phyloP scores from a whole-genome alignment of 2,888 invertebrate species.

The Calameuta idolon region DNA sequence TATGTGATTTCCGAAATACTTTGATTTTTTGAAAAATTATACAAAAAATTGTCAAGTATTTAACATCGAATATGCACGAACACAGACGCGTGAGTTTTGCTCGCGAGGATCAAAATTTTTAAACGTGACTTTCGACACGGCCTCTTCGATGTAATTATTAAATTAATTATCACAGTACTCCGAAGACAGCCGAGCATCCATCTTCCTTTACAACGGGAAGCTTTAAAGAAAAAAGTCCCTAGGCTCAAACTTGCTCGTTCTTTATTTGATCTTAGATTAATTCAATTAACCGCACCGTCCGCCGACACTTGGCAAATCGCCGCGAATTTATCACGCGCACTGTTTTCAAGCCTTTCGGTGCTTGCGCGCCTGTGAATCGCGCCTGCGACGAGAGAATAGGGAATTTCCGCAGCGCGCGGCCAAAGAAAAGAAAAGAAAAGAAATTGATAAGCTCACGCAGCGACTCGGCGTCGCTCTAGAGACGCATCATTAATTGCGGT shows the following conservation, averaged over 20 bases:
- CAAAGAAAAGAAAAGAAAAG: neutral
- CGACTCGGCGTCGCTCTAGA: neutral
- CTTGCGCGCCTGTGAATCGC: neutral
- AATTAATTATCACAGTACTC: neutral
- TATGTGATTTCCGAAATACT: neutral
- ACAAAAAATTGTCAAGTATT: neutral
- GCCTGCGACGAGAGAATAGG: neutral
- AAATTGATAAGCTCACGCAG: neutral
- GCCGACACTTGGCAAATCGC: constrained; percentile 21
- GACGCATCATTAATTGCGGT: neutral
- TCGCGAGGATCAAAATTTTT: neutral
- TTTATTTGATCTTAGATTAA: constrained; percentile 18
- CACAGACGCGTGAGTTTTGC: neutral
- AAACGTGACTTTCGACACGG: neutral
- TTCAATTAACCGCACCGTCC: constrained; percentile 18
- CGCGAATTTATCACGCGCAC: constrained; percentile 15
- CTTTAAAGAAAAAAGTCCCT: neutral
- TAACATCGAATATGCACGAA: neutral
- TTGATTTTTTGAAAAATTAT: neutral
- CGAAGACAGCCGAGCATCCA: neutral
- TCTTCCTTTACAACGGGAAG: neutral
- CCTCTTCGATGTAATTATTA: neutral
- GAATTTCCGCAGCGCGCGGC: neutral
- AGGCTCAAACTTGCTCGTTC: neutral
- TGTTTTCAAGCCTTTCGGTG: neutral